These are phyloP conservation scores for Drosophila subpulchrella DNA, from an alignment of 1,140 invertebrate genomes.

Conservation along the genomic window DNA sequence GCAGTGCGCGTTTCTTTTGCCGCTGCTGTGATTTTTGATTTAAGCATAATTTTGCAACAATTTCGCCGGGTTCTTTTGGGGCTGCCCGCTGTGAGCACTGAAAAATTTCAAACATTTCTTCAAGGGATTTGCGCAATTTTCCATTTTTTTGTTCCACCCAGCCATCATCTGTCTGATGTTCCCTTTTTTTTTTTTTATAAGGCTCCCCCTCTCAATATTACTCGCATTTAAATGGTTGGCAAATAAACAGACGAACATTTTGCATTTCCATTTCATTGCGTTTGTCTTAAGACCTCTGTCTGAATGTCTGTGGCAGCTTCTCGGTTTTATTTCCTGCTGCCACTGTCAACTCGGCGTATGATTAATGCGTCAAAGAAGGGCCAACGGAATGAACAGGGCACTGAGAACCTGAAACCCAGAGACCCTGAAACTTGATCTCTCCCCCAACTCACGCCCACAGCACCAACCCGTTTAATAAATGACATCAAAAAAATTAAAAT, in stretches of 20 bases:
- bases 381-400: background rate
- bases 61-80: slow-evolving; percentile 20
- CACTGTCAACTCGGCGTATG: slow-evolving; percentile 68
- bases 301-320: slow-evolving; percentile 16
- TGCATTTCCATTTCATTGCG: slow-evolving; percentile 70
- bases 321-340: slow-evolving; percentile 54
- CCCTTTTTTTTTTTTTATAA: background rate
- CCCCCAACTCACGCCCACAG: background rate
- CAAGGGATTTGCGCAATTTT: slow-evolving; percentile 78
- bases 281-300: slow-evolving; percentile 28
- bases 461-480: slow-evolving; percentile 69
- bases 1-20: slow-evolving; percentile 47
- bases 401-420: background rate
- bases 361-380: slow-evolving; percentile 57
- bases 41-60: slow-evolving; percentile 79
- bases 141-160: slow-evolving; percentile 42
- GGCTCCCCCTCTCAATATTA: slow-evolving; percentile 21
- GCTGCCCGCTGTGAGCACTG: slow-evolving; percentile 57
- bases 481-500: slow-evolving; percentile 80
- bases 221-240: slow-evolving; percentile 78
- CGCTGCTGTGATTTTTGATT: slow-evolving; percentile 79
- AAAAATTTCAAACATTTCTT: slow-evolving; percentile 82
- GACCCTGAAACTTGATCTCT: slow-evolving; percentile 28
- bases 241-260: slow-evolving; percentile 75
- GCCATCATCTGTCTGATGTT: slow-evolving; percentile 25